Evolutionary conservation across 1,140 invertebrate genomes (phyloP), one percentile per base, ranked within the genome.

Genomic region (Drosophila pallidifrons): DNA sequence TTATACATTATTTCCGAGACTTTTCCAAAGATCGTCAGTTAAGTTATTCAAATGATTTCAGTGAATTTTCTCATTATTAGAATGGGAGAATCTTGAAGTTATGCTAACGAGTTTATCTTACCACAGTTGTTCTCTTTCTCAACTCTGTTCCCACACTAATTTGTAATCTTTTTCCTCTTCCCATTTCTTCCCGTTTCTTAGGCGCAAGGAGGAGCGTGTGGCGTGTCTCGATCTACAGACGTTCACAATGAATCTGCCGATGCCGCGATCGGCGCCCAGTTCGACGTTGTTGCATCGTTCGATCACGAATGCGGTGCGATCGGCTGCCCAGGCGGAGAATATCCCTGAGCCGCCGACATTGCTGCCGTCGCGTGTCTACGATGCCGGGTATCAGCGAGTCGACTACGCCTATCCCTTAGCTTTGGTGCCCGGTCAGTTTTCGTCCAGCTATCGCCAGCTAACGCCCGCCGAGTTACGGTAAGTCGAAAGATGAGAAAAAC

Each of bases 401-500:
- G 85, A 90, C 16, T 75, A 89, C 20, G 85, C 71, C 25, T 99
- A 99, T 94, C 98, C 98, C 15, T 95, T 99, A 28, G 95, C 98
- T 35, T 93, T 99, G 52, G 95, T 99, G 75, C 97, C 98, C 16
- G 98, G 98, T 63, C 98, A 99, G 93, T 99, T 96, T 93, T 96
- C 96, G 70, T 97, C 99, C 92, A 95, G 95, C 93, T 99, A 97
- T 93, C 94, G 95, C 16, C 82, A 93, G 54, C 95, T 95, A 67
- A 94, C 94, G 25, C 93, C 95, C 13, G 93, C 94, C 0, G 94
- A 96, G 81, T 92, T 96, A 70, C 94, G 94, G 95, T 97, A 92
- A 91, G 92, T 83, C 10, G 4, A 43, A 25, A 25, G 20, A 25
- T 25, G 20, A 25, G 20, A 25, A 25, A 25, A 25, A 4, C 3